A percentile compares a stretch with the other conserved stretches of the same genome.
These are phyloP conservation scores for Hippocampus guttulatus DNA, from an alignment of 2,113 vertebrate species.

Conservation along the genomic window DNA sequence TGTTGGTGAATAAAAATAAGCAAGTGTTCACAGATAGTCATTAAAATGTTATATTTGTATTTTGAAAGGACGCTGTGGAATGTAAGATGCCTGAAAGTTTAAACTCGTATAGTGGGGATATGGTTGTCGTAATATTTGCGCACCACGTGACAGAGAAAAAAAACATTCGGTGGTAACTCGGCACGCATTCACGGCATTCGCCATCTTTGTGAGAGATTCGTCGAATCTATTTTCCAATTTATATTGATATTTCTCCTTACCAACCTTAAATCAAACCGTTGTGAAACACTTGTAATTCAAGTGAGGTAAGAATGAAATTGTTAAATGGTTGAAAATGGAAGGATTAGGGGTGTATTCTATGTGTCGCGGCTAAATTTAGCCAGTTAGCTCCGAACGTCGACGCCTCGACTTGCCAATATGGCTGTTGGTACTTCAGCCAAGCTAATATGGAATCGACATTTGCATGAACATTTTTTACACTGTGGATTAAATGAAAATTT, in stretches of 20 bases:
- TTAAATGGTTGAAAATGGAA: rapidly evolving
- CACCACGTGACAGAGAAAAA: constrained; percentile 16
- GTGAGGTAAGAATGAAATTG: constrained; percentile 13
- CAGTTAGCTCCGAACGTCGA: constrained; percentile 20
- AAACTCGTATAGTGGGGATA: rapidly evolving
- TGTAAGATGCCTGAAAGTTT: constrained; percentile 10
- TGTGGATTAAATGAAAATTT: neutral
- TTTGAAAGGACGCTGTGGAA: neutral
- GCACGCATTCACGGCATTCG: constrained; percentile 22
- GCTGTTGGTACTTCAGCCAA: neutral
- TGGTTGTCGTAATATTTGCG: neutral
- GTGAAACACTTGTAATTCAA: neutral
- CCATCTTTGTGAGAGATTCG: constrained; percentile 48
- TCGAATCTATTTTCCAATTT: neutral
- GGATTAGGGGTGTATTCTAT: too few species aligned
- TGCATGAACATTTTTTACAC: neutral
- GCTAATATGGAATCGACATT: neutral
- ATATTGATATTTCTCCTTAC: neutral
- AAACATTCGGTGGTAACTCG: neutral
- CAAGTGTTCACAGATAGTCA: neutral
- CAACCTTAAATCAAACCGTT: neutral
- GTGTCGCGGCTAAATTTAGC: constrained; percentile 9
- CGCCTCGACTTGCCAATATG: constrained; percentile 32
- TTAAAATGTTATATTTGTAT: too few species aligned
- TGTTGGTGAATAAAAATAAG: neutral